Base-by-base conservation (phyloP, 2,888 invertebrate genomes). In the Eupsilia transversa region DNA sequence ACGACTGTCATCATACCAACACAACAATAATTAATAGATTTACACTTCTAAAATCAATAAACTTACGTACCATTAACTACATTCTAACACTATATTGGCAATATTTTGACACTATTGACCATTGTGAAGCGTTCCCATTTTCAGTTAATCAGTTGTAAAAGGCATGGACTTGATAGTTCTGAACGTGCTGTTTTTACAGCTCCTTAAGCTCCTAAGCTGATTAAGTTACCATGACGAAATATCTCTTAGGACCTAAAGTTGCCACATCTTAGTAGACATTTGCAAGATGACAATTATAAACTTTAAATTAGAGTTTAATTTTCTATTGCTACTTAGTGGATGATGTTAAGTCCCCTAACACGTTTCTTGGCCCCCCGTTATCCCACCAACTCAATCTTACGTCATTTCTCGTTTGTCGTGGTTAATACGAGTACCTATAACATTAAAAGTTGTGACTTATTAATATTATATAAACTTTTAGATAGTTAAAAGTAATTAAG, bases 241-340 rank as follows among this genome's bases (percentile, higher is more conserved):
- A 66, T 74, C 70, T 63, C 74, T 14, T 1, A 63, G 61, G 74
- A 63, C 38, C 4, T 41, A 1, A 57, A 46, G 35, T 52, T 57
- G 43, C 38, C 17, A 46, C 27, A 52, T 63, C 56, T 57, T 35
- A 52, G 33, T 10, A 23, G 23, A 66, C 66, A 63, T 41, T 49
- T 12, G 1, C 49, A 52, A 27, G 57, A 46, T 57, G 66, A 66
- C 49, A 66, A 70, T 66, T 80, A 63, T 57, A 33, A 74, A 79
- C 52, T 80, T 79, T 46, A 73, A 80, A 74, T 74, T 61, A 46
- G 52, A 43, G 14, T 66, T 79, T 64, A 79, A 79, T 66, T 73
- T 73, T 79, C 65, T 60, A 79, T 56, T 52, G 59, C 59, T 52
- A n/a, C 46, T 61, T 35, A 27, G 43, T n/a, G 7, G 20, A 7